phyloP scores from a whole-genome alignment of 2,888 invertebrate genomes.

The Euzophera pinguis region DNA sequence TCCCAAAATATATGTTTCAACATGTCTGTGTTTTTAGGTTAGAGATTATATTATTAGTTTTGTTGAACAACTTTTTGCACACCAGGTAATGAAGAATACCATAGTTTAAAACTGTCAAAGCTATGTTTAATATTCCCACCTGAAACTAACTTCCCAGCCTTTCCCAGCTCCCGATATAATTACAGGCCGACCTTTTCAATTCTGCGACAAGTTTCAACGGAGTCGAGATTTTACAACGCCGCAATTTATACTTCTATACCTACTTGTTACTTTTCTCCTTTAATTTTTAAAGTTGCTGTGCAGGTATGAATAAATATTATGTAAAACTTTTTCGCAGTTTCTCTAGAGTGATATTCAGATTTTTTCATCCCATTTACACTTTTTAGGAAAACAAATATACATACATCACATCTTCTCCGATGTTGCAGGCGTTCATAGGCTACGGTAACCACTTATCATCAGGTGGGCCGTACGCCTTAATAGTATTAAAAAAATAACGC shows the following conservation, averaged over 20 bases:
- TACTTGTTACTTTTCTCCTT: neutral
- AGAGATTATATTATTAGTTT: too few species aligned
- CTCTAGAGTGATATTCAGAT: too few species aligned
- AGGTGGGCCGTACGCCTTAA: too few species aligned
- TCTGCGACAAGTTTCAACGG: neutral
- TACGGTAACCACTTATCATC: too few species aligned
- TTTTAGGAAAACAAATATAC: too few species aligned
- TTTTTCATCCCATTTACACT: too few species aligned
- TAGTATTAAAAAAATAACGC: too few species aligned
- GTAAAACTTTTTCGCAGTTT: neutral
- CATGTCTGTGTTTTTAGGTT: too few species aligned
- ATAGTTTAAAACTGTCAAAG: neutral
- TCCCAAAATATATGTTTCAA: too few species aligned
- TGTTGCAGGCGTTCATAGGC: too few species aligned
- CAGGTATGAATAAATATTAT: neutral
- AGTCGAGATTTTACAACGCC: neutral
- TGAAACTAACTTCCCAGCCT: neutral
- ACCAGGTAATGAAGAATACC: neutral
- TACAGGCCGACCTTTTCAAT: constrained; percentile 3
- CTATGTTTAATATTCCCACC: neutral
- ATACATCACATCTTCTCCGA: too few species aligned
- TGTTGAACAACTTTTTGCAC: neutral
- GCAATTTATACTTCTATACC: neutral
- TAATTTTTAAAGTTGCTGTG: neutral
- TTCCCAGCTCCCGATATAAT: neutral